These are phyloP conservation scores for Neolamprologus hecqui DNA, from an alignment of 2,113 vertebrate genomes.

Conservation along the genomic window DNA sequence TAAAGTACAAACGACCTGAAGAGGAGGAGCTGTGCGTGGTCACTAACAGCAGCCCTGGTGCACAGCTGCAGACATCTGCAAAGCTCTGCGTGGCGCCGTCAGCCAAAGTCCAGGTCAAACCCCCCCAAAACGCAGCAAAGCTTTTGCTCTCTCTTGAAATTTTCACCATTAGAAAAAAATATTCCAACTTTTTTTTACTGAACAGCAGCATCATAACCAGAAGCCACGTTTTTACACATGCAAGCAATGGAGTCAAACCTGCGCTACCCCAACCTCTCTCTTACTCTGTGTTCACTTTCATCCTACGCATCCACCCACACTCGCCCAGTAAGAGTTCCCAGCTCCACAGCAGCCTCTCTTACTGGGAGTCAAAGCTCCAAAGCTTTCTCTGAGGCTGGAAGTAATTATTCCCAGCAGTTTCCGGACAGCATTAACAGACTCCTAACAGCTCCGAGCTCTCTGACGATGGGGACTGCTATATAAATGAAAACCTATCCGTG, in stretches of 20 bases:
- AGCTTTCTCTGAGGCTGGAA: background rate
- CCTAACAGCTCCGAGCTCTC: background rate
- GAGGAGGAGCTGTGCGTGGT: background rate
- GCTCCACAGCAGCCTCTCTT: background rate
- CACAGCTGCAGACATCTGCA: background rate
- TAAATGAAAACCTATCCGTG: background rate
- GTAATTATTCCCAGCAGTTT: background rate
- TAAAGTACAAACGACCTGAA: background rate
- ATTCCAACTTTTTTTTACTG: background rate
- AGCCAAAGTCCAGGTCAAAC: background rate
- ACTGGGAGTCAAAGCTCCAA: background rate
- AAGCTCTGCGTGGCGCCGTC: background rate
- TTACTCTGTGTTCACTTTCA: background rate
- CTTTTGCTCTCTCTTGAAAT: background rate
- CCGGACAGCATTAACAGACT: background rate
- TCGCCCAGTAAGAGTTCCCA: background rate
- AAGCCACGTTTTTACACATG: background rate
- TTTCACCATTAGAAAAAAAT: background rate
- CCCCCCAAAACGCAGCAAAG: background rate
- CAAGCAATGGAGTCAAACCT: background rate
- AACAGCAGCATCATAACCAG: background rate
- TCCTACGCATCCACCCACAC: slow-evolving; percentile 18
- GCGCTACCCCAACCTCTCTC: background rate
- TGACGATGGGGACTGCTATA: background rate
- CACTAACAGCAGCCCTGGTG: background rate